Evolutionary conservation across 2,888 invertebrate species (phyloP).

Genomic region (Scaptomyza polygonia): DNA sequence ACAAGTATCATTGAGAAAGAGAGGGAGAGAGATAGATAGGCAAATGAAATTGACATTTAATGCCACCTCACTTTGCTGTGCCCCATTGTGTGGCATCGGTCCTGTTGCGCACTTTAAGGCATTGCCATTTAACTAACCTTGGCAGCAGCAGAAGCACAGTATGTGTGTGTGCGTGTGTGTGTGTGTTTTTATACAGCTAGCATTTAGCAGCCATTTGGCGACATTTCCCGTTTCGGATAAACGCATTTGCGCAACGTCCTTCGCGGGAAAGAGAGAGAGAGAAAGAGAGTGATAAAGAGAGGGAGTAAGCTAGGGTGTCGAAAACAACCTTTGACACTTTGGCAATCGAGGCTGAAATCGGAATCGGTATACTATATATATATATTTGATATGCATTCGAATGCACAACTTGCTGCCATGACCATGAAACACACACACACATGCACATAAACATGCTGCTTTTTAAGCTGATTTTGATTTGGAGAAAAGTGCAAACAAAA

Average conservation of each 20-base stretch:
- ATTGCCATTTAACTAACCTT: conserved; percentile 62
- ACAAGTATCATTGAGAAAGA: conserved; percentile 70
- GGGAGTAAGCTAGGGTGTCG: no score
- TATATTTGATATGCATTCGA: conserved; percentile 9
- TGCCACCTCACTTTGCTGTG: conserved; percentile 8
- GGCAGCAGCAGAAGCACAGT: conserved; percentile 20
- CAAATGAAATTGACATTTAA: conserved; percentile 5
- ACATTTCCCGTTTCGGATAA: conserved; percentile 74
- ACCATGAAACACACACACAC: conserved; percentile 20
- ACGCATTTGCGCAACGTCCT: conserved; percentile 67
- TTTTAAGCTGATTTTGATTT: conserved; percentile 21
- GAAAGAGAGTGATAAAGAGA: background rate
- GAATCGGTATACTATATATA: conserved; percentile 12
- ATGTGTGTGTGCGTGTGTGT: background rate
- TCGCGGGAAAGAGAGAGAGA: conserved; percentile 24
- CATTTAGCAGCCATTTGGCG: conserved; percentile 53
- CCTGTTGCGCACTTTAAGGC: conserved; percentile 63
- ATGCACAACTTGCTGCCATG: conserved; percentile 14
- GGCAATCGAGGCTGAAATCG: conserved; percentile 47
- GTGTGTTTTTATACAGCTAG: conserved; percentile 17
- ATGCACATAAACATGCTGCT: background rate
- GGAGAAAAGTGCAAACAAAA: background rate
- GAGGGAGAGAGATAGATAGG: background rate
- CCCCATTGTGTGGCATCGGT: conserved; percentile 19
- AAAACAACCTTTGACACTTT: conserved; percentile 76